phyloP scores from a whole-genome alignment of 2,797 vertebrate genomes.

The Tympanoctomys barrerae region DNA sequence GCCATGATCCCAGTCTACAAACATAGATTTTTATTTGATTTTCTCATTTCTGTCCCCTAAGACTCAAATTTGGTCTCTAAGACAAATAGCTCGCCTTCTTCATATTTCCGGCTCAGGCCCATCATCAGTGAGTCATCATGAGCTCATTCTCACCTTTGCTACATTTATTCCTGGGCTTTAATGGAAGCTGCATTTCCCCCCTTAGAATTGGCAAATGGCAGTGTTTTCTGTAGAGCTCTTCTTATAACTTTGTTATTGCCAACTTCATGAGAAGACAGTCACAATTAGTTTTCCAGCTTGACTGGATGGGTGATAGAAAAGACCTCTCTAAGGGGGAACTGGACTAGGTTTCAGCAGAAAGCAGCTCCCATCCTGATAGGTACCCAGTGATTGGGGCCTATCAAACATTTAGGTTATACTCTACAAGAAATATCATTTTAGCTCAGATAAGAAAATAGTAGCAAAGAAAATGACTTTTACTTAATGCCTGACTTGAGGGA shows the following conservation, averaged over 20 bases:
- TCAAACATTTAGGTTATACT: slow-evolving; percentile 39
- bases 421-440: slow-evolving; percentile 20
- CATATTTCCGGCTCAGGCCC: background rate
- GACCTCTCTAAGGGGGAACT: background rate
- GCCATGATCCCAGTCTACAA: slow-evolving; percentile 1
- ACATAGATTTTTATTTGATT: slow-evolving; percentile 40
- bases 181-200: background rate
- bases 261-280: background rate
- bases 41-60: slow-evolving; percentile 28
- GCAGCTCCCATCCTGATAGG: background rate
- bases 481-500: slow-evolving; percentile 8
- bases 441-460: background rate
- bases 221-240: background rate
- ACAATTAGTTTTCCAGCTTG: slow-evolving; percentile 13
- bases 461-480: slow-evolving; percentile 27
- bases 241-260: slow-evolving; percentile 16
- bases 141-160: background rate
- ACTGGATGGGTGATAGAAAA: background rate
- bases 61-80: slow-evolving; percentile 28
- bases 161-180: background rate
- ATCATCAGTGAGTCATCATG: slow-evolving; percentile 25
- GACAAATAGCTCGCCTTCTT: slow-evolving; percentile 51
- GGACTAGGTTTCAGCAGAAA: slow-evolving; percentile 55
- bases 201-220: slow-evolving; percentile 20
- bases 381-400: background rate